Evolutionary conservation across 2,888 invertebrate species (phyloP), one percentile per base, ranked within the genome.

Genomic region (Agrotis puta): DNA sequence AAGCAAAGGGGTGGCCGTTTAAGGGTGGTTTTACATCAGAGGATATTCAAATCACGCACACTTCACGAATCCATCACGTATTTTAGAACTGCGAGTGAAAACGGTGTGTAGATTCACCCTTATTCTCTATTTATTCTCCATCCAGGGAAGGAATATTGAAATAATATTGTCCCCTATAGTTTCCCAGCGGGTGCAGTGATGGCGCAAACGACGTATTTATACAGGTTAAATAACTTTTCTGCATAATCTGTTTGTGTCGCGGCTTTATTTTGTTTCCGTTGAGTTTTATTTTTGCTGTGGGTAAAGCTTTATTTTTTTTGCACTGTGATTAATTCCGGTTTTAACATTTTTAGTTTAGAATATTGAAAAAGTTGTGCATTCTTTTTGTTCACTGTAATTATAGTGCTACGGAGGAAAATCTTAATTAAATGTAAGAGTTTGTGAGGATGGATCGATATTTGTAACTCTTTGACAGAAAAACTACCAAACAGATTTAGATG

Each of bases 191-290:
- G 47, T 56, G 69, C 43, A 58, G 53, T 54, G 48, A 53, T 50
- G 58, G 58, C 54, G 47, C 64, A 57, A 73, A 80, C 70, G 70
- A 50, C 11, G 48, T 61, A 57, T 80, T 68, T 77, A 77, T 80
- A 22, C 74, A 74, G 67, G 67, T 58, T 63, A 68, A 76, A 69
- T 65, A 65, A 74, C 53, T 64, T 65, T 51, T 57, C 70, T 68
- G 77, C 77, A 81, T 81, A 80, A 80, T 74, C 77, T 63, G 50
- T 70, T 64, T 67, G 43, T 62, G 62, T 58, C 27, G 20, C 16
- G 51, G 33, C 20, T 64, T 62, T 54, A 57, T 58, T 59, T 58
- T 20, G 51, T 67, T 66, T 45, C 22, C 54, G 20, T 56, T 33
- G 13, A 20, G 22, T 59, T 14, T 61, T 50, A 6, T 56, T 69